phyloP scores from a whole-genome alignment of 1,140 invertebrate genomes.

The Rhopalosiphum maidis region DNA sequence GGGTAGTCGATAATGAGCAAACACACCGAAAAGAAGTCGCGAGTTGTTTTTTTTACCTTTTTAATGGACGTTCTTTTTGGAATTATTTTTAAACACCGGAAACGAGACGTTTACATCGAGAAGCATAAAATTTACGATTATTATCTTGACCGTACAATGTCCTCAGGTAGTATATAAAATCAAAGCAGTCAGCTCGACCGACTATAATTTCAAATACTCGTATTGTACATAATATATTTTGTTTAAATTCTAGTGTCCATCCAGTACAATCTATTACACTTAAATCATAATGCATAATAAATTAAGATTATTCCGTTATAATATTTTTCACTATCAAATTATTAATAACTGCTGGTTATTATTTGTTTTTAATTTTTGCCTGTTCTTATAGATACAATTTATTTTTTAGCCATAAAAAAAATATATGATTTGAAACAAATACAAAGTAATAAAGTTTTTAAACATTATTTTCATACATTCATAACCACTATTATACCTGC shows the following conservation, averaged over 20 bases:
- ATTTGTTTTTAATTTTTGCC: too few species aligned
- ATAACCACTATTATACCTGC: neutral
- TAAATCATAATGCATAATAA: neutral
- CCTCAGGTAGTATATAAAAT: constrained; percentile 30
- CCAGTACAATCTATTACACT: neutral
- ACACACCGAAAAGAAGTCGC: constrained; percentile 55
- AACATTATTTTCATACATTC: neutral
- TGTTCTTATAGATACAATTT: neutral
- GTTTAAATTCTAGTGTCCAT: neutral
- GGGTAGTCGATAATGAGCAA: constrained; percentile 56
- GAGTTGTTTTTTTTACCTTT: constrained; percentile 43
- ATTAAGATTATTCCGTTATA: neutral
- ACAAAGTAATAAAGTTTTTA: neutral
- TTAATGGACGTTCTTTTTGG: constrained; percentile 50
- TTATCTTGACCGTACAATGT: constrained; percentile 34
- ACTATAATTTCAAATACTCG: neutral
- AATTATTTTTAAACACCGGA: constrained; percentile 51
- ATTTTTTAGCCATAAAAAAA: neutral
- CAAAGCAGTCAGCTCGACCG: neutral
- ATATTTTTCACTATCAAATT: neutral
- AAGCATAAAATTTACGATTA: constrained; percentile 53
- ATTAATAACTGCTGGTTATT: neutral
- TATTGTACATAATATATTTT: neutral
- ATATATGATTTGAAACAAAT: neutral
- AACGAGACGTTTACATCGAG: constrained; percentile 51